phyloP scores from a whole-genome alignment of 2,888 invertebrate genomes.

The Dryadula phaetusa region DNA sequence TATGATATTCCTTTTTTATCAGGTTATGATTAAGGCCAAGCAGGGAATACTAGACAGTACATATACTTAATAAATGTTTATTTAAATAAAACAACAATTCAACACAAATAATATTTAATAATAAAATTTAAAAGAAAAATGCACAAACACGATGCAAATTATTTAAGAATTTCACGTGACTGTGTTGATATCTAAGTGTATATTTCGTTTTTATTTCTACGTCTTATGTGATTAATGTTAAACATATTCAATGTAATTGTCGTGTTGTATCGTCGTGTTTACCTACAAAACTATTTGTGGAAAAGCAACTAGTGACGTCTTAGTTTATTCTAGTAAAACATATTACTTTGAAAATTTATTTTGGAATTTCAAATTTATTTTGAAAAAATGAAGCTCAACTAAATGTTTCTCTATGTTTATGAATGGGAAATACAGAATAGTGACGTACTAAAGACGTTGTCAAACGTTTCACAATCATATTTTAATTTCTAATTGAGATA shows the following conservation, averaged over 20 bases:
- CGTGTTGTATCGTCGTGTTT: background rate
- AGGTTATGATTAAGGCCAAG: background rate
- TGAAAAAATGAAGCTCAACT: background rate
- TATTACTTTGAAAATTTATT: background rate
- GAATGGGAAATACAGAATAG: background rate
- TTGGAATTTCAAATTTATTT: background rate
- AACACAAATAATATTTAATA: constrained; percentile 29
- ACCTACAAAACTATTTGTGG: background rate
- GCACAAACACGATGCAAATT: constrained; percentile 24
- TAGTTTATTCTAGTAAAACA: background rate
- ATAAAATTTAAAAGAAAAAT: constrained; percentile 31
- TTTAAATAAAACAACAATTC: constrained; percentile 16
- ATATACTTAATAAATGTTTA: background rate
- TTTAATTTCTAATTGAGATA: background rate
- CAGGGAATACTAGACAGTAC: background rate
- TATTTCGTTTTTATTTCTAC: background rate
- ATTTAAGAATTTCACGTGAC: background rate
- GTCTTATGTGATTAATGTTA: background rate
- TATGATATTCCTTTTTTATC: too few relatives aligned
- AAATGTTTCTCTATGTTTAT: background rate
- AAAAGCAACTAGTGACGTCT: background rate
- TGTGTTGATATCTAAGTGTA: background rate
- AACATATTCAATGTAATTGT: background rate
- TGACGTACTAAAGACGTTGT: background rate
- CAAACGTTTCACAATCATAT: background rate